phyloP scores from a whole-genome alignment of 1,140 invertebrate species.

The Cylas formicarius region DNA sequence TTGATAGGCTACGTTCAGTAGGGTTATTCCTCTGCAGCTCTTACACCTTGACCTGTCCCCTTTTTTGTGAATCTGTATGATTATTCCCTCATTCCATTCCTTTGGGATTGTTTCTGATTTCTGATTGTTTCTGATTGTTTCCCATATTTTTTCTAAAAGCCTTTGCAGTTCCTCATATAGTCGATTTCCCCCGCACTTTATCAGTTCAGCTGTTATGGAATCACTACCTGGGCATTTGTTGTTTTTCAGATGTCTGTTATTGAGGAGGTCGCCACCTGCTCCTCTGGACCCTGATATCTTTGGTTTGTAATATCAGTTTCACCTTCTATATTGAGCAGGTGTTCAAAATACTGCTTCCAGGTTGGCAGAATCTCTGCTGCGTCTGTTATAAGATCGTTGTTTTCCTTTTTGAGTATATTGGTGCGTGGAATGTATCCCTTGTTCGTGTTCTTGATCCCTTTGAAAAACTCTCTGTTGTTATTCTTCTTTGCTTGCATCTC shows the following conservation, averaged over 20 bases:
- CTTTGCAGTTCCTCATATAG: too few species aligned
- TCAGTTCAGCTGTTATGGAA: constrained; percentile 1
- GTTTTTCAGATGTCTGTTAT: constrained; percentile 5
- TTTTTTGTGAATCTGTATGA: too few species aligned
- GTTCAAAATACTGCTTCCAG: constrained; percentile 4
- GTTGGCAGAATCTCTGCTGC: constrained; percentile 8
- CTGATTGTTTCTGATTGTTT: too few species aligned
- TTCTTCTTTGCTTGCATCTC: too few species aligned
- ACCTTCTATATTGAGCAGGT: constrained; percentile 3
- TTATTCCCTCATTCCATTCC: too few species aligned
- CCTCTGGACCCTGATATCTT: constrained; percentile 7
- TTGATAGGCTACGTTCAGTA: too few species aligned
- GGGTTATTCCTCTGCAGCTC: too few species aligned
- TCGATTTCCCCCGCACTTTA: too few species aligned
- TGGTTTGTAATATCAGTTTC: constrained; percentile 7
- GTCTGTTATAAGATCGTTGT: constrained; percentile 10
- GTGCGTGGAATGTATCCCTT: not conserved
- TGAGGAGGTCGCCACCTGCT: constrained; percentile 4
- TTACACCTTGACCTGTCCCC: too few species aligned
- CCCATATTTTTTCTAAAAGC: too few species aligned
- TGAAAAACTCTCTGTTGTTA: constrained; percentile 11
- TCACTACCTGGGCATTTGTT: too few species aligned
- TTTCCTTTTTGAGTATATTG: constrained; percentile 9
- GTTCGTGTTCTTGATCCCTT: constrained; percentile 5
- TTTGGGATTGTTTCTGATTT: too few species aligned